These are phyloP conservation scores for Lepidurus arcticus DNA, from an alignment of 1,140 invertebrate species.

Conservation along the genomic window DNA sequence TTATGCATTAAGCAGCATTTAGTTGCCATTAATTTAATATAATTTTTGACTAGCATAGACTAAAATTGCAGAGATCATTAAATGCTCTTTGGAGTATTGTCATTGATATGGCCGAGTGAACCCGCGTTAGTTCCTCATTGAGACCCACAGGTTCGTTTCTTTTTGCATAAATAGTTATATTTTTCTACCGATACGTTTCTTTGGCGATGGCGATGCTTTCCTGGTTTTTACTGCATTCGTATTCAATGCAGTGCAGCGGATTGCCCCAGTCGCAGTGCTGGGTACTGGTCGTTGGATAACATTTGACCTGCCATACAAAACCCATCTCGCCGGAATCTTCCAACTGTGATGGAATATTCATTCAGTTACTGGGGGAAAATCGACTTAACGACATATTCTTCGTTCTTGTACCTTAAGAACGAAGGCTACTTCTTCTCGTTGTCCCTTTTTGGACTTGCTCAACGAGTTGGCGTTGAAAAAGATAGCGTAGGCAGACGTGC, in stretches of 20 bases:
- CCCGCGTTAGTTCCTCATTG: background rate
- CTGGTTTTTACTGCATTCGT: constrained; percentile 50
- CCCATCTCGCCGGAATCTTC: constrained; percentile 48
- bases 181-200: constrained; percentile 46
- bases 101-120: no score
- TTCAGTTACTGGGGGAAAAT: background rate
- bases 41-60: no score
- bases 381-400: background rate
- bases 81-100: no score
- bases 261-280: constrained; percentile 54
- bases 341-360: constrained; percentile 36
- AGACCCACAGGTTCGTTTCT: background rate
- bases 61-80: no score
- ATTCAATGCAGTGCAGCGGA: constrained; percentile 52
- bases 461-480: constrained; percentile 47
- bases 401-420: constrained; percentile 44
- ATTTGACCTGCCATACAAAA: constrained; percentile 52
- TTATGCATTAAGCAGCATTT: no score
- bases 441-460: constrained; percentile 44
- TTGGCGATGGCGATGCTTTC: constrained; percentile 46
- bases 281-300: constrained; percentile 49
- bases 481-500: constrained; percentile 49
- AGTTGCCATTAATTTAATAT: no score
- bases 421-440: constrained; percentile 47
- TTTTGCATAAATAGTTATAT: background rate